A percentile compares a stretch with the other conserved stretches of the same genome.
These are phyloP conservation scores for Odontocerum albicorne DNA, from an alignment of 2,888 invertebrate genomes.

Conservation along the genomic window DNA sequence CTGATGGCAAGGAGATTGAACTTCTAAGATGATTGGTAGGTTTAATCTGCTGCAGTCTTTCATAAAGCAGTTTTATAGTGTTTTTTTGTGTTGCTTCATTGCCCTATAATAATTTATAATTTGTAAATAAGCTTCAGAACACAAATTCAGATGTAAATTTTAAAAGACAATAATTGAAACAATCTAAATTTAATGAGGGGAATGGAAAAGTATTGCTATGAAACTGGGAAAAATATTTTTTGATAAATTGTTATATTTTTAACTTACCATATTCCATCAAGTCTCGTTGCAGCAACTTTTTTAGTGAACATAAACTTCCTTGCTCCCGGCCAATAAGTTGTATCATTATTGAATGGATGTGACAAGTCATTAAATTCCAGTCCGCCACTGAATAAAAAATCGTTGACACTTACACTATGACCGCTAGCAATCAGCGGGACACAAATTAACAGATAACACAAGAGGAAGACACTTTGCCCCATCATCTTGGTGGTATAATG, in stretches of 20 bases:
- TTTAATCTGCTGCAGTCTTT: too few relatives aligned
- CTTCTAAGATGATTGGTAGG: too few relatives aligned
- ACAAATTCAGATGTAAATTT: neutral
- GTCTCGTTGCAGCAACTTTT: slow-evolving; percentile 18
- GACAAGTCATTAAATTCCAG: slow-evolving; percentile 32
- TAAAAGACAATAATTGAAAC: neutral
- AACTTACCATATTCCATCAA: slow-evolving; percentile 30
- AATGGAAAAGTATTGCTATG: neutral
- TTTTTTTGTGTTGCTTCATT: too few relatives aligned
- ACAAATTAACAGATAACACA: neutral
- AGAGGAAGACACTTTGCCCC: neutral
- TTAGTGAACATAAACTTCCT: slow-evolving; percentile 31
- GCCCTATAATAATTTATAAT: too few relatives aligned
- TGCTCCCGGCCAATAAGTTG: slow-evolving; percentile 29
- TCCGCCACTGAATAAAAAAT: slow-evolving; percentile 32
- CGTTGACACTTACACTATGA: slow-evolving; percentile 23
- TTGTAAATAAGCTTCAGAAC: too few relatives aligned
- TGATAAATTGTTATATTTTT: neutral
- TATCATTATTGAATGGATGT: slow-evolving; percentile 31
- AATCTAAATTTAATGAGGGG: neutral
- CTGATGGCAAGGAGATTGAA: too few relatives aligned
- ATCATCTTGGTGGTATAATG: slow-evolving; percentile 13
- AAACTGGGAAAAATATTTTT: neutral
- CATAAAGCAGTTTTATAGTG: too few relatives aligned
- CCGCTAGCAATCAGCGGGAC: neutral